A percentile compares a stretch with the other conserved stretches of the same genome.
Evolutionary conservation across 2,113 vertebrate species (phyloP).

Genomic region (Pelodiscus sinensis): DNA sequence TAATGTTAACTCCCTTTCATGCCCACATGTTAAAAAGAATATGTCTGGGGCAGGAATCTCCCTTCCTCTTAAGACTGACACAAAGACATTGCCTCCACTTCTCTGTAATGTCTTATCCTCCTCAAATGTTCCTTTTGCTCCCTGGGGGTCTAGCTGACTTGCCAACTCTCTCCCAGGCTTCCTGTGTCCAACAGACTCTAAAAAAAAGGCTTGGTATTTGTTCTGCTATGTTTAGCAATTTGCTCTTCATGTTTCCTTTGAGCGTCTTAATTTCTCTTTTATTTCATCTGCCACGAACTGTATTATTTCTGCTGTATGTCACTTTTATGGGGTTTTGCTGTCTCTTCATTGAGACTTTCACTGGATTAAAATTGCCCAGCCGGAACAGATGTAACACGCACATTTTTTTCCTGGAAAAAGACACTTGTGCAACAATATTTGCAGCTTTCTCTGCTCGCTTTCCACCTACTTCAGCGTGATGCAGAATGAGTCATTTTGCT

Average conservation of each 20-base stretch:
- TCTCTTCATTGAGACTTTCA: accelerated
- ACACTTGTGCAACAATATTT: background rate
- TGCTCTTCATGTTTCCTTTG: background rate
- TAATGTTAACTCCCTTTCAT: background rate
- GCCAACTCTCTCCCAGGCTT: background rate
- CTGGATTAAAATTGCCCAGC: accelerated
- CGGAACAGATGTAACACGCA: background rate
- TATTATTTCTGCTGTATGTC: background rate
- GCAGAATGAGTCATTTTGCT: slow-evolving; percentile 34
- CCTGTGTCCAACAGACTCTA: accelerated
- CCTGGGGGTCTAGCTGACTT: accelerated
- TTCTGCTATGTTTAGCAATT: background rate
- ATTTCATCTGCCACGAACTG: background rate
- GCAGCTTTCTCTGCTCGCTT: background rate
- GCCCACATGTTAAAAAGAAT: background rate
- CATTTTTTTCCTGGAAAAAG: background rate
- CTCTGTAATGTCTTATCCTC: background rate
- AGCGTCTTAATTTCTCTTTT: accelerated
- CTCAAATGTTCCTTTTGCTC: background rate
- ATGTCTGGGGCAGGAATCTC: background rate
- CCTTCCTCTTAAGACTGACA: background rate
- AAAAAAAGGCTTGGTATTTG: accelerated
- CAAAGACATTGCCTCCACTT: background rate
- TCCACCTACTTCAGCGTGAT: background rate
- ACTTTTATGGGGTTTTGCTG: background rate